A percentile compares a stretch with the other conserved stretches of the same genome.
Evolutionary conservation across 2,888 invertebrate genomes (phyloP).

Genomic region (Caenorhabditis sp.): DNA sequence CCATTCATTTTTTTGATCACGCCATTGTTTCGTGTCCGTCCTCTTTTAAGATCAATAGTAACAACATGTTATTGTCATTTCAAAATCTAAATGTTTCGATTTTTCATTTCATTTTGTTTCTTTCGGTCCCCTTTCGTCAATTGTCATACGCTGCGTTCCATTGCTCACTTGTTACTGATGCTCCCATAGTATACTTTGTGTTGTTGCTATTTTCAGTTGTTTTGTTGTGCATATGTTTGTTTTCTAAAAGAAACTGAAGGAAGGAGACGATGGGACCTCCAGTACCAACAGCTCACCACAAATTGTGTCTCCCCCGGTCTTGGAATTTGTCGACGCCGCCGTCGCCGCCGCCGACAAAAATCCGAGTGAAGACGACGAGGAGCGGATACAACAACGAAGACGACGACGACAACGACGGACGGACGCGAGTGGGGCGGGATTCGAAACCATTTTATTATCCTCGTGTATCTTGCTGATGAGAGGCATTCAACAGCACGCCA

Average conservation of each 20-base stretch:
- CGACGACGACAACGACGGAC: constrained; percentile 31
- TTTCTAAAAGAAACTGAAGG: too few species aligned
- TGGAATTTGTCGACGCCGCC: constrained; percentile 29
- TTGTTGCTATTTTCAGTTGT: constrained; percentile 24
- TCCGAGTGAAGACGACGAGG: constrained; percentile 11
- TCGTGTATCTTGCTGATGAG: constrained; percentile 65
- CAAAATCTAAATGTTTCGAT: too few species aligned
- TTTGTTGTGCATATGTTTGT: constrained; percentile 32
- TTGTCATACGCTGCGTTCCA: too few species aligned
- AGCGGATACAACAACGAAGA: constrained; percentile 40
- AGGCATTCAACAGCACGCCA: constrained; percentile 68
- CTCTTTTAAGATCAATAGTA: too few species aligned
- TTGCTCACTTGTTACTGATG: neutral
- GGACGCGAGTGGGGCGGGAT: constrained; percentile 24
- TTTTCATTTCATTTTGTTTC: too few species aligned
- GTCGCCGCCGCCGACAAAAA: constrained; percentile 47
- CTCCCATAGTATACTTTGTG: neutral
- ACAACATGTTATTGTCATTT: too few species aligned
- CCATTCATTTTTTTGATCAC: too few species aligned
- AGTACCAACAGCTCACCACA: constrained; percentile 2
- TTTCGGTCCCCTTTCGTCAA: too few species aligned
- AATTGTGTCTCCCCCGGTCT: constrained; percentile 37
- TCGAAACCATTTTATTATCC: constrained; percentile 67
- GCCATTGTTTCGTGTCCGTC: too few species aligned
- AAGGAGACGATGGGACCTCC: too few species aligned